These are phyloP conservation scores for Phania funesta DNA, from an alignment of 2,888 invertebrate species.

Conservation along the genomic window DNA sequence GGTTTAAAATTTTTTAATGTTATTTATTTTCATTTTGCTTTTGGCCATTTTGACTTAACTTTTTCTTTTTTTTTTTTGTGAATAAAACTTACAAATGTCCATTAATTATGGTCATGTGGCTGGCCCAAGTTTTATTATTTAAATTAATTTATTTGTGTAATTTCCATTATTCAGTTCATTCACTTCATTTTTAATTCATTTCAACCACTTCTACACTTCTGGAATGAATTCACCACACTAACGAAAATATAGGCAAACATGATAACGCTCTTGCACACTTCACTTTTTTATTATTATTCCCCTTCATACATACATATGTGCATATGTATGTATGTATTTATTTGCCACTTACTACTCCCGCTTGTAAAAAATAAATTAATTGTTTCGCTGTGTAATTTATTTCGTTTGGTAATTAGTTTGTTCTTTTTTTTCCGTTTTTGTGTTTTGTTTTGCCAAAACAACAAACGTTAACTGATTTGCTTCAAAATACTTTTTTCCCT, in stretches of 20 bases:
- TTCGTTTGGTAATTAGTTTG: neutral
- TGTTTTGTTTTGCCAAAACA: constrained; percentile 68
- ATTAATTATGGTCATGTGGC: too few species aligned
- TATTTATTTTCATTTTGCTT: too few species aligned
- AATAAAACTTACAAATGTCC: too few species aligned
- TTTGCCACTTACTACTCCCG: neutral
- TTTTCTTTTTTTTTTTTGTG: too few species aligned
- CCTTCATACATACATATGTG: too few species aligned
- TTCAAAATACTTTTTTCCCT: constrained; percentile 31
- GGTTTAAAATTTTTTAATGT: too few species aligned
- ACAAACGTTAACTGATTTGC: constrained; percentile 70
- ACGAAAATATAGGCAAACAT: neutral
- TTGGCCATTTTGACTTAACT: too few species aligned
- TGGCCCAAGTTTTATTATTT: too few species aligned
- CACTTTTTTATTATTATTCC: neutral
- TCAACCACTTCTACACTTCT: neutral
- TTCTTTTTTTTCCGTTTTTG: constrained; percentile 42
- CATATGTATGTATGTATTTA: too few species aligned
- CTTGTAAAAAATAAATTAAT: neutral
- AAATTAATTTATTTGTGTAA: too few species aligned
- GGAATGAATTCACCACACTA: neutral
- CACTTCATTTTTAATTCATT: constrained; percentile 30
- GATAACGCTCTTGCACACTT: constrained; percentile 15
- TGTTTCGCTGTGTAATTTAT: neutral
- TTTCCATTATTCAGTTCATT: constrained; percentile 50